These are phyloP conservation scores for Stenolophus ochropezus DNA, from an alignment of 2,888 invertebrate genomes.

Conservation along the genomic window DNA sequence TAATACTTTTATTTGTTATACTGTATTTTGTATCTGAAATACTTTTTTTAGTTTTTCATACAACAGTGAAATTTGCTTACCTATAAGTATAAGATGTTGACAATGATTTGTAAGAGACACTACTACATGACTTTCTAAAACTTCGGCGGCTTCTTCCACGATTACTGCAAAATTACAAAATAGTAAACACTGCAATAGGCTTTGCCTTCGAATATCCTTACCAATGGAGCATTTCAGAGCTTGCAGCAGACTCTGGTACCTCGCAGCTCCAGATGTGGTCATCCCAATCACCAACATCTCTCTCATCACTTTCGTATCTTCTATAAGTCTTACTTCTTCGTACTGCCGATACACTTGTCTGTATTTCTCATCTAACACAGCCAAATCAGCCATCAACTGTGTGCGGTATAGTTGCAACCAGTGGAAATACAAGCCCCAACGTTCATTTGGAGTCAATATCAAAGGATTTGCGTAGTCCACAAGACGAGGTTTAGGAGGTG, in stretches of 20 bases:
- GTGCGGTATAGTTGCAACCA: conserved; percentile 66
- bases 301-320: conserved; percentile 76
- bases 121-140: conserved; percentile 89
- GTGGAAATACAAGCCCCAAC: conserved; percentile 69
- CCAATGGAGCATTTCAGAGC: conserved; percentile 79
- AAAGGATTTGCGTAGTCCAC: conserved; percentile 64
- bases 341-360: conserved; percentile 70
- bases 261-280: conserved; percentile 86
- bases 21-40: too few relatives aligned
- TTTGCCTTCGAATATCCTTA: conserved; percentile 67
- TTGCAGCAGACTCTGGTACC: conserved; percentile 78
- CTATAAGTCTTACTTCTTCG: conserved; percentile 75
- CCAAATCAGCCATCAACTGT: conserved; percentile 63
- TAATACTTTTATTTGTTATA: conserved; percentile 4
- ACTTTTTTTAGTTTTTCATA: too few relatives aligned
- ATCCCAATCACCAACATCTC: conserved; percentile 80
- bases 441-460: conserved; percentile 65
- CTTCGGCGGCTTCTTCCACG: conserved; percentile 93
- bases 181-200: background rate
- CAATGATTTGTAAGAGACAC: conserved; percentile 83
- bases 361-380: conserved; percentile 64
- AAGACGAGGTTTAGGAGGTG: conserved; percentile 29
- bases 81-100: conserved; percentile 89
- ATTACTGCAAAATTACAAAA: conserved; percentile 77
- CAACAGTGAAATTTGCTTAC: conserved; percentile 74